Evolutionary conservation across 92 coral and sea anemone species (phyloP), one percentile per base, ranked within the genome.

Genomic region (Actinernus sp.): DNA sequence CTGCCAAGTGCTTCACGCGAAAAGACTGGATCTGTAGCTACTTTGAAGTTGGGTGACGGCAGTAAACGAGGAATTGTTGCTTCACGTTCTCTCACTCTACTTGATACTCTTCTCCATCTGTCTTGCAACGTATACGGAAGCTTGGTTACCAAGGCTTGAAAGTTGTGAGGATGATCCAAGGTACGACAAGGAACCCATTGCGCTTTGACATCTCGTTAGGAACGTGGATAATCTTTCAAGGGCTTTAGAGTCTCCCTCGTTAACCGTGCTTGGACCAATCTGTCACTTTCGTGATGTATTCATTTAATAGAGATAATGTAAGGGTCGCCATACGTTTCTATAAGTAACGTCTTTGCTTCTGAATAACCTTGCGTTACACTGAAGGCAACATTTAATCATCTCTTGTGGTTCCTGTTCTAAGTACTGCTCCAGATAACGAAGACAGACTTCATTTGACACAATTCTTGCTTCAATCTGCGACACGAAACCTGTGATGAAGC

Each of bases 281-380:
- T 11, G 51, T 49, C 21, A 49, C 27, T 30, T 63, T 75, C 83
- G 56, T 77, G 17, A 67, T 56, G 20, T 61, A 81, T 1, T 67
- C 81, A 19, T 71, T 81, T n/a, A 73, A 63, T 39, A 66, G 80
- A 59, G 37, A 78, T 21, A 31, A 20, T 55, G 43, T 78, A 74
- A 0, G 88, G 82, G 29, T 82, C 83, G 14, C 83, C 88, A 50
- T 82, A 82, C 55, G 65, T 82, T 7, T 80, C 80, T n/a, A 22
- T 34, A 2, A 71, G 25, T 19, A 79, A 73, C 44, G 33, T 79
- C 51, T 61, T 71, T 12, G 80, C 80, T 52, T 71, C 57, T 3
- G 38, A 25, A 49, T 82, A 82, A 1, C 88, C 88, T 2, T 22
- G 49, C 5, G 47, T 26, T 3, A 58, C 28, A 20, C 55, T 76